phyloP scores from a whole-genome alignment of 2,888 invertebrate genomes.

The Gisinianus flammeolus region DNA sequence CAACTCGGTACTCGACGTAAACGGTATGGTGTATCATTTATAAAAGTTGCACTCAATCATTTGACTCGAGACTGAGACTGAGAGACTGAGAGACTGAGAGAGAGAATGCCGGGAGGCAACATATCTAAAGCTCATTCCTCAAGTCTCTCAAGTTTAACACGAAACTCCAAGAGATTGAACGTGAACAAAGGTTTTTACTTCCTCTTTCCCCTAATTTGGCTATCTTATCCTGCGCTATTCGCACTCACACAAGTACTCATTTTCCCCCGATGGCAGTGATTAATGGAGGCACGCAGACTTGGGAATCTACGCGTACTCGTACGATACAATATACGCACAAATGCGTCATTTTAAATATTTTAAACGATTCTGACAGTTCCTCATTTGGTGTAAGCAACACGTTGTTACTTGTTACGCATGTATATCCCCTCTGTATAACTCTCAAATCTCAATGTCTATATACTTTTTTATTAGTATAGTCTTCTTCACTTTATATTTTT shows the following conservation, averaged over 20 bases:
- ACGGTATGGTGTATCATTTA: too few relatives aligned
- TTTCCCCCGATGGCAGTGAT: background rate
- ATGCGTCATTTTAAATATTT: background rate
- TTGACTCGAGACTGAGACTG: too few relatives aligned
- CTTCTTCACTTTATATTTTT: background rate
- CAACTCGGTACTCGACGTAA: too few relatives aligned
- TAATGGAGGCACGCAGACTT: conserved; percentile 1
- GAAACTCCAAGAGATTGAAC: background rate
- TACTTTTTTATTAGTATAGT: background rate
- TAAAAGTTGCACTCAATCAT: too few relatives aligned
- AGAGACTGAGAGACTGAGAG: too few relatives aligned
- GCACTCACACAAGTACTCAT: background rate
- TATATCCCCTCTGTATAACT: background rate
- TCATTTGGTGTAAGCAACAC: background rate
- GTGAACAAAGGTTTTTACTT: conserved; percentile 10
- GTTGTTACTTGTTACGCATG: background rate
- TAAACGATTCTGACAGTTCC: background rate
- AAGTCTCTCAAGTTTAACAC: too few relatives aligned
- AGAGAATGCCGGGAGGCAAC: too few relatives aligned
- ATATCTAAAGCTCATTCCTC: too few relatives aligned
- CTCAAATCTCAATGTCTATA: background rate
- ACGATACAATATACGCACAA: background rate
- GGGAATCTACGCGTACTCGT: too few relatives aligned
- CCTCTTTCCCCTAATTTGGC: conserved; percentile 16
- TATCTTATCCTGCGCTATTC: background rate